Evolutionary conservation across 2,888 invertebrate genomes (phyloP).

Genomic region (Podotricha telesiphe): DNA sequence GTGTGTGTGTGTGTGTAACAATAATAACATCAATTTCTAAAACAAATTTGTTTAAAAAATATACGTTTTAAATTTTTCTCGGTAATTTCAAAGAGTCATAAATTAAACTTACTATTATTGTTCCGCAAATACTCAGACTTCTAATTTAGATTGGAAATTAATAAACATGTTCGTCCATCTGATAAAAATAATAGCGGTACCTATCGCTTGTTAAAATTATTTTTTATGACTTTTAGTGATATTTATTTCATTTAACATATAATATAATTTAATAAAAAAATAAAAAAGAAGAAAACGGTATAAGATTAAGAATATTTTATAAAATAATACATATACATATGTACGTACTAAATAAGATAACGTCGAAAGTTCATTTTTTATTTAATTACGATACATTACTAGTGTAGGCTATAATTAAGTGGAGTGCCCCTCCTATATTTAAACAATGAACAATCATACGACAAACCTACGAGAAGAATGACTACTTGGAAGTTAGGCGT

Average conservation of each 20-base stretch:
- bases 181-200: not conserved
- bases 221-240: not conserved
- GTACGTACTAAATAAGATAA: no score
- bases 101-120: constrained; percentile 32
- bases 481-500: constrained; percentile 40
- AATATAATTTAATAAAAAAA: no score
- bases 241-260: no score
- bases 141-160: constrained; percentile 36
- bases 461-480: constrained; percentile 18
- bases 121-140: constrained; percentile 33
- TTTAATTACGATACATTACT: not conserved
- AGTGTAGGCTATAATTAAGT: constrained; percentile 5
- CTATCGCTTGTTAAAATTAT: not conserved
- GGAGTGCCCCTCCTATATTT: not conserved
- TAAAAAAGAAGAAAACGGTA: no score
- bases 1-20: no score
- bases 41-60: not conserved
- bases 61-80: constrained; percentile 23
- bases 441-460: constrained; percentile 34
- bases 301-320: no score
- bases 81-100: constrained; percentile 32
- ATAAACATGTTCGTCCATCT: constrained; percentile 15
- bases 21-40: not conserved
- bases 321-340: no score
- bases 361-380: no score